Evolutionary conservation across 2,113 vertebrate genomes (phyloP), one percentile per base, ranked within the genome.

Genomic region (Zosterops borbonicus): DNA sequence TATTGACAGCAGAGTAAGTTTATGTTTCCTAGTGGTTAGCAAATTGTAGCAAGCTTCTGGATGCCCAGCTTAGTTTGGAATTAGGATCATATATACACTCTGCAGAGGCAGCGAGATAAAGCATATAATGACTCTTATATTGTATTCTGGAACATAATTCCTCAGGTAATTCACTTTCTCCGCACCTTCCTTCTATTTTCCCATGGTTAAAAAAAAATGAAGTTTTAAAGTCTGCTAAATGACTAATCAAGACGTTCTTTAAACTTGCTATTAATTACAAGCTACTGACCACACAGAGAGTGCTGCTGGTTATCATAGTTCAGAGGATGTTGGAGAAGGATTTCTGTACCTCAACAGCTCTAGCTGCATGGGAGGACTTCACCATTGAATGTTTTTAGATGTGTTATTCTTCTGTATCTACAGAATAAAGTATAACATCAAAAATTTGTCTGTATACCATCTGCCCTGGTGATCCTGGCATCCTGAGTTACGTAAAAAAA

Each of bases 31-130:
- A 69, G 70, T 65, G 90, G 96, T 95, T 94, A 96, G 82, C 41
- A 91, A 87, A 64, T 65, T 47, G 60, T 90, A 88, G 95, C 64
- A 96, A 83, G 73, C 52, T 91, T 94, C 81, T 83, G 87, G 79
- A 82, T 59, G 80, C n/a, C 27, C 73, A 96, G 92, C 87, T 94
- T 96, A 95, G 81, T 93, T 93, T 92, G 63, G 83, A 83, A 87
- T 96, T 92, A 94, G 92, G 91, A 94, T 90, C 47, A 90, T 82
- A 83, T 41, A 55, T 75, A 73, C 12, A 21, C 37, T 89, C 83
- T 60, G 68, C 41, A 62, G 12, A 89, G 46, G 41, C 53, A 69
- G 46, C 3, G 28, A 44, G 12, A n/a, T 81, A 65, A 73, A 89
- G 35, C 25, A 33, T n/a, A 22, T 56, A n/a, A 63, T 53, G 20